phyloP scores from a whole-genome alignment of 1,140 invertebrate species.

The Ericerus pela region DNA sequence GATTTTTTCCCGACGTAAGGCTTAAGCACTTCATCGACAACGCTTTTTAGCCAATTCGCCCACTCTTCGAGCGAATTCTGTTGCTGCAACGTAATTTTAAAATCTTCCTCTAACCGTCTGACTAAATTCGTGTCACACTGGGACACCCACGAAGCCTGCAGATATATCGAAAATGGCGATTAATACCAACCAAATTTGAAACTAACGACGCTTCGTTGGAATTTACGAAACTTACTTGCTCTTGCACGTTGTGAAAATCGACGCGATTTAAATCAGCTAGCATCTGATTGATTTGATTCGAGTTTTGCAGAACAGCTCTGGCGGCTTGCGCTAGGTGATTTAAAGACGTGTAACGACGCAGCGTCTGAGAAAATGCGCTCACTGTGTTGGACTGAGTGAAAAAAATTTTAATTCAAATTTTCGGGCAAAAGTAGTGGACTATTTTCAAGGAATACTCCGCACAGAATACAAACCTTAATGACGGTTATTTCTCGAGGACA shows the following conservation, averaged over 20 bases:
- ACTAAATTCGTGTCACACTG: slow-evolving; percentile 81
- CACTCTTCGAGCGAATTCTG: slow-evolving; percentile 91
- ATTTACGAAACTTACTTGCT: slow-evolving; percentile 38
- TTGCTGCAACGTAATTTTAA: slow-evolving; percentile 81
- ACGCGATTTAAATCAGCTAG: slow-evolving; percentile 89
- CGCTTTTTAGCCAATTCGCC: slow-evolving; percentile 90
- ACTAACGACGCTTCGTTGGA: not conserved
- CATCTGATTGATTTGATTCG: slow-evolving; percentile 93
- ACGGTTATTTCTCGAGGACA: slow-evolving; percentile 70
- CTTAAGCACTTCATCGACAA: slow-evolving; percentile 73
- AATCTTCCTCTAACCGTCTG: slow-evolving; percentile 76
- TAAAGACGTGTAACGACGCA: slow-evolving; percentile 91
- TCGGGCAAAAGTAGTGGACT: not conserved
- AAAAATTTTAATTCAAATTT: not conserved
- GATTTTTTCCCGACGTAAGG: slow-evolving; percentile 69
- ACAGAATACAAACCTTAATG: slow-evolving; percentile 46
- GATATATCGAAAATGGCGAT: not conserved
- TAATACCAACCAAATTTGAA: not conserved
- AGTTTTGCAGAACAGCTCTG: slow-evolving; percentile 87
- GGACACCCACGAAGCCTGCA: slow-evolving; percentile 86
- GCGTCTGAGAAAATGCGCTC: slow-evolving; percentile 82
- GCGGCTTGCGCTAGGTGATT: slow-evolving; percentile 96
- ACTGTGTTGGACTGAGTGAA: slow-evolving; percentile 49
- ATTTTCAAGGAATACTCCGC: not conserved
- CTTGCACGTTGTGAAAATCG: slow-evolving; percentile 92